Percentiles rank a stretch among this genome's conserved stretches.
phyloP scores from a whole-genome alignment of 2,113 vertebrate species.

The Calidris pugnax region DNA sequence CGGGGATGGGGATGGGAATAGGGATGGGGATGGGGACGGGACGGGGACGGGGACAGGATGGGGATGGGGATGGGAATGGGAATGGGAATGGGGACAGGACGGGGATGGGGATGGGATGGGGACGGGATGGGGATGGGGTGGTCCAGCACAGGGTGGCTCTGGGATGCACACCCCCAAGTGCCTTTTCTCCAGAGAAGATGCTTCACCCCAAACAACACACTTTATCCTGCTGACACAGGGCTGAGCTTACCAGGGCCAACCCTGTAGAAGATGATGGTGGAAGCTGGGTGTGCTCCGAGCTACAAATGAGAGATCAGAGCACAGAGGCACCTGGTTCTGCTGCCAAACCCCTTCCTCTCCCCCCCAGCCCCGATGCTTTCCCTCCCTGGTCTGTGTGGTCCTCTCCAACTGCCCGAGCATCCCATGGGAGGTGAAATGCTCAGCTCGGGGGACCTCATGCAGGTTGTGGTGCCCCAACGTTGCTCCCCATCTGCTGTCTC shows the following conservation, averaged over 20 bases:
- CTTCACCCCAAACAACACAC: background rate
- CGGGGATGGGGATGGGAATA: no score
- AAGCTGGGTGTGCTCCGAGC: background rate
- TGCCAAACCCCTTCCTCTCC: background rate
- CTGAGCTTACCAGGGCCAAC: background rate
- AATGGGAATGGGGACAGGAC: no score
- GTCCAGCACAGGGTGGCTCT: background rate
- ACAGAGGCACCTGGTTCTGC: background rate
- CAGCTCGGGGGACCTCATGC: background rate
- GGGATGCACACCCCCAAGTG: rapidly evolving
- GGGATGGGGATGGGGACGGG: background rate
- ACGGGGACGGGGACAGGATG: no score
- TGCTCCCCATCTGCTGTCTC: background rate
- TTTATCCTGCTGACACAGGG: background rate
- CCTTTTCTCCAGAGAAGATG: background rate
- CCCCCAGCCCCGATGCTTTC: background rate
- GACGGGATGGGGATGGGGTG: background rate
- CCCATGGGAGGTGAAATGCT: background rate
- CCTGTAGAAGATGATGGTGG: rapidly evolving
- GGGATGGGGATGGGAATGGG: no score
- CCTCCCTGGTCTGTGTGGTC: rapidly evolving
- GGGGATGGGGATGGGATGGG: no score
- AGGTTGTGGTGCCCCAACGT: rapidly evolving
- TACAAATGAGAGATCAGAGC: background rate
- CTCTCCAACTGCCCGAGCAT: rapidly evolving